These are phyloP conservation scores for Drosophila pegasa DNA, from an alignment of 2,888 invertebrate species.

Conservation along the genomic window DNA sequence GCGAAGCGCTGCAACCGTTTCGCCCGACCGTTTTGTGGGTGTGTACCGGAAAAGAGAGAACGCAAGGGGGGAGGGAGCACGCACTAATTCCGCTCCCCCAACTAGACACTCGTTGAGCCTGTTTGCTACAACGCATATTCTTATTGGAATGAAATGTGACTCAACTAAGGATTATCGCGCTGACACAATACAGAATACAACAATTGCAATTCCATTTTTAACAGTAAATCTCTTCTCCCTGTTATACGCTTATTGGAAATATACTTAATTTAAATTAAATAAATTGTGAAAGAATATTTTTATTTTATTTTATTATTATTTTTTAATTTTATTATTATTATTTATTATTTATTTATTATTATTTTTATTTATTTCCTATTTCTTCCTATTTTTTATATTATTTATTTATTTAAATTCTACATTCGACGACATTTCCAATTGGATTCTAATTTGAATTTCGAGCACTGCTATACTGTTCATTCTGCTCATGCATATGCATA, in stretches of 20 bases:
- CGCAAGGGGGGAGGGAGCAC: conserved; percentile 2
- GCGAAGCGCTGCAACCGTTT: conserved; percentile 21
- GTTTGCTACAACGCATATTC: conserved; percentile 57
- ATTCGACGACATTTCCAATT: neutral
- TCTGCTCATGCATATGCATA: conserved; percentile 52
- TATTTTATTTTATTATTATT: no score
- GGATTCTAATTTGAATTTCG: conserved; percentile 51
- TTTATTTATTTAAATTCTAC: neutral
- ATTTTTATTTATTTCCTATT: no score
- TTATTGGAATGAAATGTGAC: conserved; percentile 14
- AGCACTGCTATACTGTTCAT: conserved; percentile 51
- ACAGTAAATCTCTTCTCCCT: neutral
- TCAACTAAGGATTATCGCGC: neutral
- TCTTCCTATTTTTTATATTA: neutral
- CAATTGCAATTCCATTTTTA: no score
- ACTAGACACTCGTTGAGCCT: conserved; percentile 30
- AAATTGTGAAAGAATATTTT: no score
- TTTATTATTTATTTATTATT: no score
- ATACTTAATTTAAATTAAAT: neutral
- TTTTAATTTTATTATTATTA: no score
- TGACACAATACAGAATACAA: neutral
- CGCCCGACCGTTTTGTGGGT: conserved; percentile 18
- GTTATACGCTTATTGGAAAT: neutral
- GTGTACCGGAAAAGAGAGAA: conserved; percentile 5
- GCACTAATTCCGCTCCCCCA: conserved; percentile 11